Evolutionary conservation across 2,113 vertebrate genomes (phyloP), one percentile per base, ranked within the genome.

Genomic region (Bambusicola thoracicus): DNA sequence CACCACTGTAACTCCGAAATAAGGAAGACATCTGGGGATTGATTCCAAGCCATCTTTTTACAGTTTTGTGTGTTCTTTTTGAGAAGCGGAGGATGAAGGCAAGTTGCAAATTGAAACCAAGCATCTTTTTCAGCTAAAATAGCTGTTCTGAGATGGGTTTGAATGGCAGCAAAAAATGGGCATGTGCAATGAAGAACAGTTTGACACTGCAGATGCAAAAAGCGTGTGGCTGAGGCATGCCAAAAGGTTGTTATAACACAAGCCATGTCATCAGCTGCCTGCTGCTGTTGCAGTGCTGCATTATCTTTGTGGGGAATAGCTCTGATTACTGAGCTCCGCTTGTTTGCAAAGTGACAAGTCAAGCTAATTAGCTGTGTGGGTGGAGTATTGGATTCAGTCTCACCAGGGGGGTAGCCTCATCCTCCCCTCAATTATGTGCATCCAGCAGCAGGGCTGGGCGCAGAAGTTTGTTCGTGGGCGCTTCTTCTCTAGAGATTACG

Each of bases 321-420:
- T 27, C 90, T 70, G 72, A 70, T 91, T 66, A 49, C 30, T 32
- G 58, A 76, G 22, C 16, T 5, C 30, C 8, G 30, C 49, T 87
- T 61, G 62, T 87, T 81, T 81, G 91, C 48, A 11, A 74, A 91
- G 85, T 34, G 73, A 46, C 46, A 38, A 77, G 41, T 55, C 55
- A 24, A 34, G 61, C 41, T 91, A 63, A 92, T 92, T 13, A 77
- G 65, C 27, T 34, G 30, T 36, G 81, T 91, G 81, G 81, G 92
- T 36, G 69, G 89, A 83, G 27, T 70, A 41, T 48, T 77, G 56
- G 43, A 65, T 91, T 77, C 79, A 83, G 85, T 68, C 75, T 89
- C 68, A 48, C 70, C 59, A 43, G 65, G 34, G 80, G 75, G 29
- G 51, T 75, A 80, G 40, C 91, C 67, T 94, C 85, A 83, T 70